These are phyloP conservation scores for Peromyscus aztecus DNA, from an alignment of 2,797 vertebrate species.

Conservation along the genomic window DNA sequence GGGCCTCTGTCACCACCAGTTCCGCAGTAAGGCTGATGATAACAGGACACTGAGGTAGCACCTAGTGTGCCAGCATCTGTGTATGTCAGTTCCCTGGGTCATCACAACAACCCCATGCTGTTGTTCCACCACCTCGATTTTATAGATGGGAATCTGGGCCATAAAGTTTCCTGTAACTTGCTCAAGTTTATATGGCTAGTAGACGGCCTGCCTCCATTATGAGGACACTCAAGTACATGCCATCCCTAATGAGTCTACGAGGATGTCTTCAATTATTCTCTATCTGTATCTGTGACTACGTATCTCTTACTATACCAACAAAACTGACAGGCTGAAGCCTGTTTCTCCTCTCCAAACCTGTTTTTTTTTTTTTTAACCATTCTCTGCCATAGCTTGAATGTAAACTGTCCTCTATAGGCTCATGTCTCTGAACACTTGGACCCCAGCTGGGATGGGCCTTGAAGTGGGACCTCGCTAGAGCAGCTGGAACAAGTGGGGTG, in stretches of 20 bases:
- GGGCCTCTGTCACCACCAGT: neutral
- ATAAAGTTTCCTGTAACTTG: neutral
- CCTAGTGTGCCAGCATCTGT: neutral
- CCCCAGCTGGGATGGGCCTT: neutral
- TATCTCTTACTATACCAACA: neutral
- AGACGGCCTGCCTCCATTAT: neutral
- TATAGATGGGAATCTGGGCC: neutral
- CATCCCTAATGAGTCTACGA: neutral
- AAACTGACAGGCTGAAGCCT: neutral
- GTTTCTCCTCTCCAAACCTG: slow-evolving; percentile 19
- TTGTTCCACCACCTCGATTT: neutral
- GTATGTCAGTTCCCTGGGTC: neutral
- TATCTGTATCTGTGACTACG: neutral
- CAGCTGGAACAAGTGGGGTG: neutral
- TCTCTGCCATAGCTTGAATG: neutral
- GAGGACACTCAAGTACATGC: neutral
- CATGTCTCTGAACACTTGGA: neutral
- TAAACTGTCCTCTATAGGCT: neutral
- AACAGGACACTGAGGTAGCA: neutral
- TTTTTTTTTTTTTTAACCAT: neutral
- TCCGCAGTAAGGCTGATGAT: neutral
- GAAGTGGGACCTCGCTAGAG: neutral
- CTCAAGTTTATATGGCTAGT: neutral
- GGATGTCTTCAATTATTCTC: neutral
- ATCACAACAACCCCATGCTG: neutral